Base-by-base conservation (phyloP, 2,797 vertebrate species). In the Xyrichtys novacula region DNA sequence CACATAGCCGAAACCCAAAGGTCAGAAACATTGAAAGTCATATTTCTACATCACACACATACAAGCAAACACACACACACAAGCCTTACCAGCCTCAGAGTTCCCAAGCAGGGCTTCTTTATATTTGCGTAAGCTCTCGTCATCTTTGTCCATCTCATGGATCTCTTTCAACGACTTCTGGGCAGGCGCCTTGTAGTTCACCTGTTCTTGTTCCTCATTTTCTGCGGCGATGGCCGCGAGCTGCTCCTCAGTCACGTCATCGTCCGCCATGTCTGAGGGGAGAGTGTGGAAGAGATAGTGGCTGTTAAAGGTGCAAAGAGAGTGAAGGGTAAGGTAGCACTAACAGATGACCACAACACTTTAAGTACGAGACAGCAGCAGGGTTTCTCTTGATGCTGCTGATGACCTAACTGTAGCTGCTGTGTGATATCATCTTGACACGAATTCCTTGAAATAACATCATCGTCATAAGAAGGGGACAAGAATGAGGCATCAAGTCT, bases 51-150 rank as follows among this genome's bases (percentile, higher is more conserved):
- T 49, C 53, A 36, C 28, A 25, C 25, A 48, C 46, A 15, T 29
- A 12, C 25, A 23, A 11, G 14, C 10, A 62, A 11, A 17, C 10
- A 62, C n/a, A 25, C 19, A 39, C 16, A 53, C 17, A 2, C 15
- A 4, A 7, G 16, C n/a, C 39, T 86, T 76, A 99, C 98, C 97
- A 7, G 80, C 34, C 0, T 83, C 78, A 17, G 92, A 20, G 0
- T 83, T 3, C 0, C 82, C 83, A 0, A 99, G 94, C 81, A 99
- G 91, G 0, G 95, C 92, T 85, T 98, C 96, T 89, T 99, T 99
- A 87, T 99, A 99, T 89, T 99, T 99, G 85, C 96, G 94, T 72
- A 99, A 91, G 65, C 98, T 99, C 88, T 98, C 97, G 0, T 99
- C 97, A 0, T 99, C 95, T 82, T 98, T 96, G 83, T 99, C 97